These are phyloP conservation scores for Dendrolimus houi DNA, from an alignment of 2,888 invertebrate species.

Conservation along the genomic window DNA sequence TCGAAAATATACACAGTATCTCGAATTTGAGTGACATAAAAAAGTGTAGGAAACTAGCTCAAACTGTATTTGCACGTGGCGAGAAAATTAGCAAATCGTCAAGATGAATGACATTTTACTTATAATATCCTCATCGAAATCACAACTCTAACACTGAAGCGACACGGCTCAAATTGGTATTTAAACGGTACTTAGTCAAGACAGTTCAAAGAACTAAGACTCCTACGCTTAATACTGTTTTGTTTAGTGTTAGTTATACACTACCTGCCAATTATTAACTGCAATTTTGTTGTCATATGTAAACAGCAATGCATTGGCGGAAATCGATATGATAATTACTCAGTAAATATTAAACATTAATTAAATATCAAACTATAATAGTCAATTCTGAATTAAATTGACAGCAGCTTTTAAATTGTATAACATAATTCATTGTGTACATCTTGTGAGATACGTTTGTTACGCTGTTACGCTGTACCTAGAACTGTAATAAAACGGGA, in stretches of 20 bases:
- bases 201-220: constrained; percentile 49
- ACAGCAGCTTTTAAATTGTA: no score
- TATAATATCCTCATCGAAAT: not conserved
- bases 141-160: not conserved
- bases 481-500: no score
- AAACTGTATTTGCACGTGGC: constrained; percentile 12
- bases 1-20: not conserved
- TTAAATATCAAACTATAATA: no score
- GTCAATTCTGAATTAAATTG: no score
- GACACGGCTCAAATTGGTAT: not conserved
- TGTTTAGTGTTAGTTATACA: not conserved
- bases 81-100: constrained; percentile 15
- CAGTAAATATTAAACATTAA: no score
- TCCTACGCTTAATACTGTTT: constrained; percentile 31
- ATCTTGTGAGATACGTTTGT: no score
- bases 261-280: not conserved
- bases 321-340: not conserved
- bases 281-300: not conserved
- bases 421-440: no score
- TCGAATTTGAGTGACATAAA: not conserved
- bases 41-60: constrained; percentile 16
- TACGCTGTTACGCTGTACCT: no score
- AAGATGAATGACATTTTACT: not conserved
- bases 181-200: not conserved
- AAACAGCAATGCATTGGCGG: not conserved